Evolutionary conservation across 2,888 invertebrate species (phyloP).

Genomic region (Callosobruchus maculatus): DNA sequence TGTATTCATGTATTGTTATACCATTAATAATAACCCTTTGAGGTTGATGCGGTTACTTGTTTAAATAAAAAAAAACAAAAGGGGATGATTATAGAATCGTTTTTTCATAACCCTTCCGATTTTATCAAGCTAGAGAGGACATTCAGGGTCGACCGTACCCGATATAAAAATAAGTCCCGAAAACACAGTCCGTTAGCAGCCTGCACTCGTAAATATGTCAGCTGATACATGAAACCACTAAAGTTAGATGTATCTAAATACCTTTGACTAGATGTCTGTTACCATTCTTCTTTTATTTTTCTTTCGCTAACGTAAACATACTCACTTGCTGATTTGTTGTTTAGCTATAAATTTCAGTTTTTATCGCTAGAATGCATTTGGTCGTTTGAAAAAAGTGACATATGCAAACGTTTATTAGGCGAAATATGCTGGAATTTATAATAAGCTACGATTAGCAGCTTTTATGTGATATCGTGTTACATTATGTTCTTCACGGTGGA

Average conservation of each 20-base stretch:
- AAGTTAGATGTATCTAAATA: background rate
- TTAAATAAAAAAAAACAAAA: no score
- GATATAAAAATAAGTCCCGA: background rate
- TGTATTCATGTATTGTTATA: no score
- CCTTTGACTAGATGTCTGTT: background rate
- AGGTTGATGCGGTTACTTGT: no score
- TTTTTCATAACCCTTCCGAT: no score
- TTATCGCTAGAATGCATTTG: background rate
- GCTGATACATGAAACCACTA: background rate
- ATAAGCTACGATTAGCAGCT: background rate
- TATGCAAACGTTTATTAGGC: background rate
- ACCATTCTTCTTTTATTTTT: background rate
- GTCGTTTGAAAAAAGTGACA: background rate
- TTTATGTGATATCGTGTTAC: background rate
- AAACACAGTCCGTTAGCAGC: background rate
- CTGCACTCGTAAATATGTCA: background rate
- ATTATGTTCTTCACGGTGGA: background rate
- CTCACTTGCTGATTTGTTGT: background rate
- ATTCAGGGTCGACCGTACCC: background rate
- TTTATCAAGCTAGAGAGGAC: no score
- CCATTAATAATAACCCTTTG: no score
- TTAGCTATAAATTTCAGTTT: background rate
- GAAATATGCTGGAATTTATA: background rate
- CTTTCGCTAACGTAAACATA: background rate
- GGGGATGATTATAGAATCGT: no score